Evolutionary conservation across 2,797 vertebrate genomes (phyloP), one percentile per base, ranked within the genome.

Genomic region (Phoeniculus purpureus): DNA sequence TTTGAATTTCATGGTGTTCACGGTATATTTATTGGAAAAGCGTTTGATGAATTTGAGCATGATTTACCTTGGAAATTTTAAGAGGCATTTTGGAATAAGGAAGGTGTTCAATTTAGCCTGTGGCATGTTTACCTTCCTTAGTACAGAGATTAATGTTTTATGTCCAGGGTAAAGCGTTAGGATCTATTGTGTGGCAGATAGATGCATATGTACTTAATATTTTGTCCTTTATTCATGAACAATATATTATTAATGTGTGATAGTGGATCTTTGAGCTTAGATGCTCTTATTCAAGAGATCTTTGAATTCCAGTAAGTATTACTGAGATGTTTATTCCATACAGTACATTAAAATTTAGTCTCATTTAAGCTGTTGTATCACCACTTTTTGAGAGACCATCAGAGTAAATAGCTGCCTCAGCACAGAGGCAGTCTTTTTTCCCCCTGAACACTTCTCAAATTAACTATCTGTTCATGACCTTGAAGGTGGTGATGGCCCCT

Each of bases 401-500:
- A 10, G 29, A 84, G 23, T 79, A 67, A 77, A 58, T 12, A 61
- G 7, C 32, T 87, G 20, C 7, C 22, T 45, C 21, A 70, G 15
- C 22, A 14, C 45, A 14, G 48, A 48, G 48, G 19, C 48, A 48
- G 43, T 13, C 43, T 25, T 16, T 5, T 81, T 76, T 75, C 27
- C 21, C 32, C 54, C 10, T 26, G 81, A 55, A 50, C 45, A 14
- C 22, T 77, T 86, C 18, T 88, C 4, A 74, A 2, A 14, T 22
- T 1, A 20, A 0, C 29, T 58, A 13, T 9, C 15, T 56, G 4
- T 51, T 76, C 2, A 0, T 50, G n/a, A 14, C 32, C 34, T 45
- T 59, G 19, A 51, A 37, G 29, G 19, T 58, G 10, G 32, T 13
- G 6, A 19, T 71, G 37, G 15, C 15, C 1, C 0, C 47, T 6